Evolutionary conservation across 2,888 invertebrate genomes (phyloP), one percentile per base, ranked within the genome.

Genomic region (Ganaspis brasiliensis): DNA sequence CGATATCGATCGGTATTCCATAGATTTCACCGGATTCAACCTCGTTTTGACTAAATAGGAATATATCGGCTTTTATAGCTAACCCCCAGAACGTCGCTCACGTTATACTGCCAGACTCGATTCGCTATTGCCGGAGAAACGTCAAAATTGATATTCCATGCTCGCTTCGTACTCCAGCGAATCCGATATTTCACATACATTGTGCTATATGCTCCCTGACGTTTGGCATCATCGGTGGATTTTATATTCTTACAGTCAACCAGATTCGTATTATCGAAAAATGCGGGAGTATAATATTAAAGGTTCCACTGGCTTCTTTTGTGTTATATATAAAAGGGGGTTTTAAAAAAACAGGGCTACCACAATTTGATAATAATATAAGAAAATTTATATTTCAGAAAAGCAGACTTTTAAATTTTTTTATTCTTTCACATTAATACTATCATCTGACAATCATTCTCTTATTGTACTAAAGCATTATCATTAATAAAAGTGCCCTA

Each of bases 131-230:
- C 78, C 75, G 82, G 80, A 79, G 84, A 87, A 88, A 88, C 86
- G 87, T 87, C 87, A 89, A 89, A 89, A 90, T 91, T 90, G 89
- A 89, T 90, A 90, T 90, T 90, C 90, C 82, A 85, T 84, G 82
- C 88, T 87, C 85, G 87, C 84, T 79, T 81, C 84, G 83, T 75
- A 83, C 82, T 84, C 83, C 77, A 84, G 80, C 83, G 82, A 85
- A 89, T 89, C 85, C 87, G 88, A 90, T 90, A 88, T 89, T 89
- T 88, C 85, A 83, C 84, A 85, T 72, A 73, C 67, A 74, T 45
- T 67, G 74, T 74, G 26, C 57, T 55, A 45, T 52, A 67, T 45
- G 67, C 63, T 24, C 8, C 63, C 40, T 19, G 21, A 40, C 8
- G 12, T 45, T 31, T 45, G 21, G 45, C 45, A 67, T 73, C 57